Evolutionary conservation across 2,888 invertebrate genomes (phyloP).

Genomic region (Lapara coniferarum): DNA sequence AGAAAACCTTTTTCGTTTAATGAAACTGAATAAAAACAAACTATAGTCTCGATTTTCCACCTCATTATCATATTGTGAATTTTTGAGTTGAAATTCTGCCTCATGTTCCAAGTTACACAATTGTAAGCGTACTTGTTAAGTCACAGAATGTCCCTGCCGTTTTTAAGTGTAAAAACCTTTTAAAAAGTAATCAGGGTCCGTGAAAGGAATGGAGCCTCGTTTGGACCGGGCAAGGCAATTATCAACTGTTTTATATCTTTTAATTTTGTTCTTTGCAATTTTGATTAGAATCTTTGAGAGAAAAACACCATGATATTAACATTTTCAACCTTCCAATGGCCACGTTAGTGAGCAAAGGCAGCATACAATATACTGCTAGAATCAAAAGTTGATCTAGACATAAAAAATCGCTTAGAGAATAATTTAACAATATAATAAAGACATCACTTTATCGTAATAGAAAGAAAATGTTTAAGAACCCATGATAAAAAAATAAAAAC

Average conservation of each 20-base stretch:
- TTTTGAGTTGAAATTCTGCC: conserved; percentile 58
- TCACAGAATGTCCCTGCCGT: conserved; percentile 63
- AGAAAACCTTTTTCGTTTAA: background rate
- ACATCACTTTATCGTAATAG: too few relatives aligned
- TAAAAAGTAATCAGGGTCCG: conserved; percentile 76
- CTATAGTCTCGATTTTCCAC: conserved; percentile 51
- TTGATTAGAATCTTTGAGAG: conserved; percentile 43
- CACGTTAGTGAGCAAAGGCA: background rate
- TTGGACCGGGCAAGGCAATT: conserved; percentile 66
- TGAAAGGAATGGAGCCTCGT: conserved; percentile 65
- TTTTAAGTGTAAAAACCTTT: conserved; percentile 69
- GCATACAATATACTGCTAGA: background rate
- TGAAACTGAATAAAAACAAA: conserved; percentile 36
- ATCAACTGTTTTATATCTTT: conserved; percentile 70
- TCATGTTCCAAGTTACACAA: conserved; percentile 71
- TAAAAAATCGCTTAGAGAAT: background rate
- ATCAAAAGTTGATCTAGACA: too few relatives aligned
- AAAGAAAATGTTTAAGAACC: background rate
- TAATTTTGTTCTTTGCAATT: conserved; percentile 66
- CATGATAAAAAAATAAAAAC: background rate
- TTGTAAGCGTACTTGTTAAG: conserved; percentile 61
- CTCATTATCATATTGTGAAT: conserved; percentile 61
- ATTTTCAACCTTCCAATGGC: background rate
- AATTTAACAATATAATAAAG: too few relatives aligned
- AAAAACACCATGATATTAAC: conserved; percentile 25